Percentiles rank a stretch among this genome's conserved stretches.
phyloP scores from a whole-genome alignment of 2,797 vertebrate genomes.

The Pygocentrus nattereri region DNA sequence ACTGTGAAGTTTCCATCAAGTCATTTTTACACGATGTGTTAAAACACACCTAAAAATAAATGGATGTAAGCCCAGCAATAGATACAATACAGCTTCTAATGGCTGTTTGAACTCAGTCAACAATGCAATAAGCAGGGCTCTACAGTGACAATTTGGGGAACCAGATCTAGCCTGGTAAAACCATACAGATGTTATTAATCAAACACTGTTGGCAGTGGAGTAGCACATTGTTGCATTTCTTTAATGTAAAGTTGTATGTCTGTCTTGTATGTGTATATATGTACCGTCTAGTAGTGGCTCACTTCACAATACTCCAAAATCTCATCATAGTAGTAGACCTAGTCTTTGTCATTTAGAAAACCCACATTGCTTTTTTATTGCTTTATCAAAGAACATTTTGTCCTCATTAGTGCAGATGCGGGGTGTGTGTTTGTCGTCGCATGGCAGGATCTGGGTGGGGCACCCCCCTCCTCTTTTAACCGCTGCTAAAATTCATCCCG shows the following conservation, averaged over 20 bases:
- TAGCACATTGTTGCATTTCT: not conserved
- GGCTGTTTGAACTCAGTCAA: slow-evolving; percentile 9
- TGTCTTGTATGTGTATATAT: not conserved
- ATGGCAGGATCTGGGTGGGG: slow-evolving; percentile 42
- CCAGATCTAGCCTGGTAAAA: not conserved
- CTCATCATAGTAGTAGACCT: not conserved
- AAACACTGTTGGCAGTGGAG: not conserved
- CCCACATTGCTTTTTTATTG: not conserved
- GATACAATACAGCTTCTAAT: not conserved
- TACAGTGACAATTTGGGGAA: slow-evolving; percentile 17
- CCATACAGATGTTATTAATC: slow-evolving; percentile 31
- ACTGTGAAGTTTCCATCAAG: too few species aligned
- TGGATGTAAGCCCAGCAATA: not conserved
- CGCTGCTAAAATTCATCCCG: slow-evolving; percentile 26
- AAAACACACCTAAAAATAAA: too few species aligned
- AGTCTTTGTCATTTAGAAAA: slow-evolving; percentile 20
- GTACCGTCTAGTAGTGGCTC: not conserved
- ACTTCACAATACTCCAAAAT: not conserved
- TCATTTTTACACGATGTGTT: too few species aligned
- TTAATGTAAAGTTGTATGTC: not conserved
- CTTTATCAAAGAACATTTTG: slow-evolving; percentile 42
- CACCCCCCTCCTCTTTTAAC: slow-evolving; percentile 33
- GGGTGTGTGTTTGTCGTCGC: slow-evolving; percentile 21
- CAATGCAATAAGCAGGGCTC: not conserved
- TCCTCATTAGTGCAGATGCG: slow-evolving; percentile 48